A percentile compares a stretch with the other conserved stretches of the same genome.
Conservation (phyloP, 2,888 invertebrate species). For the Xanthorhoe designata region DNA sequence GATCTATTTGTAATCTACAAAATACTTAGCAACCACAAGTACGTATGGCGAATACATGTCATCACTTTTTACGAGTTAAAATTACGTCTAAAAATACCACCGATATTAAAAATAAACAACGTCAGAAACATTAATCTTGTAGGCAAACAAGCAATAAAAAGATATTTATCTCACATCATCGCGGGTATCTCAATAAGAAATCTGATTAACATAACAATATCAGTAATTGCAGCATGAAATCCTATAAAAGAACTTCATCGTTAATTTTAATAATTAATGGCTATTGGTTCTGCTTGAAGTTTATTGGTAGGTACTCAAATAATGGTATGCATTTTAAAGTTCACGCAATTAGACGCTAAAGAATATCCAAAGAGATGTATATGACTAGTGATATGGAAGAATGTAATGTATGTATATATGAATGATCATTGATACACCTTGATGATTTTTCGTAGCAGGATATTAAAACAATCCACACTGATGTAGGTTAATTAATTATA, state of each 20-base stretch:
- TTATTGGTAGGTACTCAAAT: slow-evolving; percentile 15
- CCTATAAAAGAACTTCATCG: slow-evolving; percentile 34
- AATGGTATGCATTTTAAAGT: background rate
- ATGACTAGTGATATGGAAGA: background rate
- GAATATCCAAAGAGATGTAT: background rate
- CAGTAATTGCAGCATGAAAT: slow-evolving; percentile 48
- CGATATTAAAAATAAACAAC: slow-evolving; percentile 44
- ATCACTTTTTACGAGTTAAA: slow-evolving; percentile 29
- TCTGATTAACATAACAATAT: slow-evolving; percentile 62
- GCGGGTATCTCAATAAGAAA: slow-evolving; percentile 56
- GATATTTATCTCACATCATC: slow-evolving; percentile 65
- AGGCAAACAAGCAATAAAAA: slow-evolving; percentile 63
- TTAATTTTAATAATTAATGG: slow-evolving; percentile 37
- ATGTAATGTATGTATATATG: no score
- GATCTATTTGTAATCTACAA: no score
- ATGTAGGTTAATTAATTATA: no score
- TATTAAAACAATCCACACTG: no score
- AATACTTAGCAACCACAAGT: background rate
- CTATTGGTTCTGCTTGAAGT: slow-evolving; percentile 19
- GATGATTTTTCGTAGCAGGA: no score
- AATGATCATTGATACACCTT: no score
- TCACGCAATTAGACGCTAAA: background rate
- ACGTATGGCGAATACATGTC: slow-evolving; percentile 9
- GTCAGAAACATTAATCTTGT: slow-evolving; percentile 60
- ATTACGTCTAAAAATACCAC: slow-evolving; percentile 38